Evolutionary conservation across 1,140 invertebrate genomes (phyloP).

Genomic region (Ruditapes philippinarum): DNA sequence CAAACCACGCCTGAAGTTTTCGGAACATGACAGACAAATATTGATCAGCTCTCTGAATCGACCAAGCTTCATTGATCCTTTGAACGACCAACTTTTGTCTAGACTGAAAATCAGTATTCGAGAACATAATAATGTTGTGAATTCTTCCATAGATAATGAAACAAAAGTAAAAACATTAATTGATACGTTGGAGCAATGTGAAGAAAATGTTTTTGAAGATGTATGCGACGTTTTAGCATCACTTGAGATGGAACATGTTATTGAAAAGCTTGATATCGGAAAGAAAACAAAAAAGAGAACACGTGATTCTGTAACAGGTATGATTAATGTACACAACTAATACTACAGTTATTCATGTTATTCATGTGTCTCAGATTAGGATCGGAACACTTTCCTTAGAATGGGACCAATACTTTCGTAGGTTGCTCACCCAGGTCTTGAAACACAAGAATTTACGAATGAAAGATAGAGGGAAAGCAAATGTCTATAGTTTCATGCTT

Average conservation of each 20-base stretch:
- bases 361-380: too few relatives aligned
- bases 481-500: too few relatives aligned
- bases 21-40: constrained; percentile 16
- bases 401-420: too few relatives aligned
- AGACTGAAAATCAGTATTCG: constrained; percentile 36
- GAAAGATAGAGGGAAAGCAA: too few relatives aligned
- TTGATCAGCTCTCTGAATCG: background rate
- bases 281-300: too few relatives aligned
- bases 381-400: too few relatives aligned
- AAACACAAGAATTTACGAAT: too few relatives aligned
- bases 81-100: constrained; percentile 50
- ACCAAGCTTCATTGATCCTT: background rate
- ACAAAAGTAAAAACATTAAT: background rate
- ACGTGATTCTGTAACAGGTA: too few relatives aligned
- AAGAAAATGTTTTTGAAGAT: constrained; percentile 21
- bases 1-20: background rate
- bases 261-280: constrained; percentile 34
- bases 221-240: constrained; percentile 5
- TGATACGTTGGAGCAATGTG: constrained; percentile 16
- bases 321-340: too few relatives aligned
- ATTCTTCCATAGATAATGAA: constrained; percentile 13
- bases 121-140: constrained; percentile 40
- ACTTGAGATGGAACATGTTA: background rate
- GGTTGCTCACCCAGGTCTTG: too few relatives aligned
- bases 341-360: too few relatives aligned